Evolutionary conservation across 1,140 invertebrate species (phyloP).

Genomic region (Scaptomyza hsui): DNA sequence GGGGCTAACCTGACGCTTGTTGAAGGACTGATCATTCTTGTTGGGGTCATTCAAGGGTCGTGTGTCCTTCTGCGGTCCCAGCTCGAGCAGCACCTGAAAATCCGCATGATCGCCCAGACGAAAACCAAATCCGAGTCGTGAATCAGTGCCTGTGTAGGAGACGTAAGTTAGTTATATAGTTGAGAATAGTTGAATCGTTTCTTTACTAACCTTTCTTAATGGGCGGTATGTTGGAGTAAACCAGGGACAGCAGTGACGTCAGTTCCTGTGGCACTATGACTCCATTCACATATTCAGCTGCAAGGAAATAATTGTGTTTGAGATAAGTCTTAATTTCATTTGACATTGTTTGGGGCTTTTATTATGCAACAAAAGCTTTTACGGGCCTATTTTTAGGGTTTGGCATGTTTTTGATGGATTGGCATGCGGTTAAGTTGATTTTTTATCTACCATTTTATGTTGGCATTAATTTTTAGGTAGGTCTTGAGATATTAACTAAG

Average conservation of each 20-base stretch:
- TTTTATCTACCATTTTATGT: too few species aligned
- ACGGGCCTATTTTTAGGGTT: conserved; percentile 14
- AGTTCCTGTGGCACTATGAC: conserved; percentile 91
- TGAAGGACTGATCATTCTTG: conserved; percentile 67
- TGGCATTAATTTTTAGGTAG: too few species aligned
- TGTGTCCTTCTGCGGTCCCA: conserved; percentile 90
- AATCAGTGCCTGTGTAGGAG: conserved; percentile 89
- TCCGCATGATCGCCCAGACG: conserved; percentile 91
- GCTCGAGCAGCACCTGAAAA: conserved; percentile 90
- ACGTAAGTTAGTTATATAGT: neutral
- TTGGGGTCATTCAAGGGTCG: conserved; percentile 85
- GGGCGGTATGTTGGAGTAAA: conserved; percentile 92
- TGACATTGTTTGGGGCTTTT: neutral
- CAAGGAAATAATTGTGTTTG: conserved; percentile 2
- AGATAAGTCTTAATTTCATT: neutral
- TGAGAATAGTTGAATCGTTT: neutral
- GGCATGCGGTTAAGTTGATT: too few species aligned
- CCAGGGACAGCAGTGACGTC: conserved; percentile 89
- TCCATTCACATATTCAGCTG: conserved; percentile 61
- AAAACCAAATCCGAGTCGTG: conserved; percentile 91
- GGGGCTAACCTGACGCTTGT: conserved; percentile 75
- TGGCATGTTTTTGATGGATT: too few species aligned
- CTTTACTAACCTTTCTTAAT: conserved; percentile 90
- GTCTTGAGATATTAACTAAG: too few species aligned
- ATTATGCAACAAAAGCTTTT: conserved; percentile 27